Evolutionary conservation across 2,888 invertebrate genomes (phyloP).

Genomic region (Allacma fusca): DNA sequence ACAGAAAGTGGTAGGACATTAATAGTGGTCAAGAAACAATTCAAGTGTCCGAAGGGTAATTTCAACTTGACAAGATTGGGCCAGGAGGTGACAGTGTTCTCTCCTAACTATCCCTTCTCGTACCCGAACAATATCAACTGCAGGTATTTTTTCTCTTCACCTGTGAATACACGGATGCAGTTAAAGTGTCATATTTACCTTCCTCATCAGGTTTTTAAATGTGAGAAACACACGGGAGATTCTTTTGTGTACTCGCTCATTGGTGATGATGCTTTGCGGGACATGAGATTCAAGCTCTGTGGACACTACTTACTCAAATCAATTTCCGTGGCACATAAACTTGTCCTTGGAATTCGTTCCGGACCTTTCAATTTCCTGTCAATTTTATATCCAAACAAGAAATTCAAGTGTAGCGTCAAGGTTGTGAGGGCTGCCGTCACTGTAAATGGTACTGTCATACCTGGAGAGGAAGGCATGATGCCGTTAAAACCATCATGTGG

Average conservation of each 20-base stretch:
- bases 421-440: neutral
- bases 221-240: conserved; percentile 27
- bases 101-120: conserved; percentile 28
- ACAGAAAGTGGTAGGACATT: neutral
- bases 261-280: neutral
- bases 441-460: neutral
- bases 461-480: neutral
- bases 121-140: conserved; percentile 13
- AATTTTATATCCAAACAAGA: conserved; percentile 10
- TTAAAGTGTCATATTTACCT: conserved; percentile 10
- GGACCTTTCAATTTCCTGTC: conserved; percentile 13
- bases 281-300: neutral
- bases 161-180: neutral
- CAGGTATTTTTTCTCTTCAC: conserved; percentile 11
- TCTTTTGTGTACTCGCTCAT: neutral
- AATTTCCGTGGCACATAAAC: neutral
- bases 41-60: neutral
- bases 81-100: conserved; percentile 1
- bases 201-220: conserved; percentile 19
- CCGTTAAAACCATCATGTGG: neutral
- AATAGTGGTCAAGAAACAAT: neutral
- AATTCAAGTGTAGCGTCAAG: conserved; percentile 29
- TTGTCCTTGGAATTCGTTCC: conserved; percentile 16
- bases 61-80: neutral
- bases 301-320: conserved; percentile 11